Conservation (phyloP, 2,888 invertebrate genomes). For the Chouioia cunea region DNA sequence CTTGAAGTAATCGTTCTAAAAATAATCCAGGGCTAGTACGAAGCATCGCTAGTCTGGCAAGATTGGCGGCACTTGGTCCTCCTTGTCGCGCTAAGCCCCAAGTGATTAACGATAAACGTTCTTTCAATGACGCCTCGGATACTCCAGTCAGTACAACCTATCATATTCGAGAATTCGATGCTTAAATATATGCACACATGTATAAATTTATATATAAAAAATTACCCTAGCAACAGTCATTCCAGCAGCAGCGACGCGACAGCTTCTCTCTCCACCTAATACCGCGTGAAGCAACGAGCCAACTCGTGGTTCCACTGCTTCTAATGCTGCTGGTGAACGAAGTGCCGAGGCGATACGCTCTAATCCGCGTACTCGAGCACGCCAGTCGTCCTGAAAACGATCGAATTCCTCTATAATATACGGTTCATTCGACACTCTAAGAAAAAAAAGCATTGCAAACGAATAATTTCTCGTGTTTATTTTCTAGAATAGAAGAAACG, state of each 20-base stretch:
- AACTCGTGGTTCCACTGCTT: slow-evolving; percentile 74
- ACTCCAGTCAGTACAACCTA: slow-evolving; percentile 61
- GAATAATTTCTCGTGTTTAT: no score
- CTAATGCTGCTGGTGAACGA: slow-evolving; percentile 70
- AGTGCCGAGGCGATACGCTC: slow-evolving; percentile 73
- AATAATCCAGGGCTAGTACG: slow-evolving; percentile 70
- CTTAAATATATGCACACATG: no score
- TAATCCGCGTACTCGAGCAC: slow-evolving; percentile 72
- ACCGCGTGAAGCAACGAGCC: slow-evolving; percentile 75
- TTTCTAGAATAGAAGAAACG: no score
- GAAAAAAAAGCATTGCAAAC: no score
- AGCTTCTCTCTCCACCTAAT: slow-evolving; percentile 75
- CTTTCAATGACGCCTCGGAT: slow-evolving; percentile 63
- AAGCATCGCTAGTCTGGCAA: slow-evolving; percentile 68
- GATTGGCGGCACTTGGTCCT: slow-evolving; percentile 69
- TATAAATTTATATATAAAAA: no score
- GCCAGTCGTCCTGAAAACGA: slow-evolving; percentile 71
- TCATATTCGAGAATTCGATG: neutral
- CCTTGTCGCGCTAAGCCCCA: slow-evolving; percentile 69
- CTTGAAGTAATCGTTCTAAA: slow-evolving; percentile 70
- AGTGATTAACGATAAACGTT: slow-evolving; percentile 67
- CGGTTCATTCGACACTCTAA: no score
- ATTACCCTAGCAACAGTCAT: slow-evolving; percentile 64
- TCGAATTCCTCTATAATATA: no score
- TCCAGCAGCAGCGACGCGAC: slow-evolving; percentile 69